These are phyloP conservation scores for Aphelinus atriplicis DNA, from an alignment of 1,140 invertebrate species.

Conservation along the genomic window DNA sequence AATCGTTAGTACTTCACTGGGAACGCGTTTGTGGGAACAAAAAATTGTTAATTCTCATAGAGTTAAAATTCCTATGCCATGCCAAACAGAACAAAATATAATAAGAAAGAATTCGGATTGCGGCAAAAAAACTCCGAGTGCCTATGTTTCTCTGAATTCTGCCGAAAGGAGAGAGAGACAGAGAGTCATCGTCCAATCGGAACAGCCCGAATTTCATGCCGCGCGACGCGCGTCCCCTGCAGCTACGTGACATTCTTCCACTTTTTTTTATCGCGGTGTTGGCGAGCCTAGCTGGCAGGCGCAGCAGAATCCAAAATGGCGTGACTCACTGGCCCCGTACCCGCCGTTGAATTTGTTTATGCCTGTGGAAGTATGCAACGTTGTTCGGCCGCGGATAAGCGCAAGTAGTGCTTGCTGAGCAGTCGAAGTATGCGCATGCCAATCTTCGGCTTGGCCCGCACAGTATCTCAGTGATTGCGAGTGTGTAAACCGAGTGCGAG, in stretches of 20 bases:
- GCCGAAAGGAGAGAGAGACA: no score
- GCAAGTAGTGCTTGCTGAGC: no score
- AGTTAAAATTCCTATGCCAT: no score
- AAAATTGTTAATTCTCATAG: no score
- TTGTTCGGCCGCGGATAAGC: no score
- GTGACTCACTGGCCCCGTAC: conserved; percentile 28
- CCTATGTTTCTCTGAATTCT: no score
- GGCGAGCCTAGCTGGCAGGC: conserved; percentile 6
- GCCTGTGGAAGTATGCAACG: conserved; percentile 27
- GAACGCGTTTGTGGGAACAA: no score
- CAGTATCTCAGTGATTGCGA: not conserved
- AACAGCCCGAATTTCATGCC: not conserved
- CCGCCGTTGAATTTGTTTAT: conserved; percentile 40
- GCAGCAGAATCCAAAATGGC: conserved; percentile 40
- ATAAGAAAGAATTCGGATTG: no score
- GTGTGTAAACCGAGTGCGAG: not conserved
- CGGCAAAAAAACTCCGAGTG: no score
- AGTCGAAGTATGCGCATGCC: no score
- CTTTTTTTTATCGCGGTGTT: conserved; percentile 27
- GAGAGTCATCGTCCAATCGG: conserved; percentile 5
- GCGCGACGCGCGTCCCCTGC: not conserved
- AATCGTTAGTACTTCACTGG: no score
- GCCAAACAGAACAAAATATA: no score
- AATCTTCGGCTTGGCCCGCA: not conserved
- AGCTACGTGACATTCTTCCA: conserved; percentile 29